Conservation (phyloP, 2,888 invertebrate species). For the Coecobrya sp. region DNA sequence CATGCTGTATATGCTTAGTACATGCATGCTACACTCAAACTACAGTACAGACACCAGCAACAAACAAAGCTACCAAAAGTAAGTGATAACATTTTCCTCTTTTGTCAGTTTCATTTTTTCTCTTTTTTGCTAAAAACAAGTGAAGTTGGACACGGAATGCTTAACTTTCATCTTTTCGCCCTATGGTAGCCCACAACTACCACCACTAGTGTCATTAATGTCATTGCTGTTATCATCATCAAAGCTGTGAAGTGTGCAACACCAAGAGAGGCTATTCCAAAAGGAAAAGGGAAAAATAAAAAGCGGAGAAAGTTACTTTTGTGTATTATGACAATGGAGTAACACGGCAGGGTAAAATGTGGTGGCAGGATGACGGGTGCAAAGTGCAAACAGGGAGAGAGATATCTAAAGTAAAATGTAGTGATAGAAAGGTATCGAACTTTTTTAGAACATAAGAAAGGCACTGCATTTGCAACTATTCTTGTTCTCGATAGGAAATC, state of each 20-base stretch:
- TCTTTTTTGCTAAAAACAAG: conserved; percentile 19
- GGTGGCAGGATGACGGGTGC: background rate
- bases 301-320: conserved; percentile 20
- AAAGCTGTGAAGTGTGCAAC: conserved; percentile 70
- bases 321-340: background rate
- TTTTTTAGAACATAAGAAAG: conserved; percentile 40
- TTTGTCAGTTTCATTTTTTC: conserved; percentile 54
- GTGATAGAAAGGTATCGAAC: conserved; percentile 43
- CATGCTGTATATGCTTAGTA: background rate
- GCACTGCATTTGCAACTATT: background rate
- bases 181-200: background rate
- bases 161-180: conserved; percentile 37
- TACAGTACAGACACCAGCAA: conserved; percentile 12
- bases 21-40: background rate
- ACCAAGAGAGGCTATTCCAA: background rate
- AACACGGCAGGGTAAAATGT: background rate
- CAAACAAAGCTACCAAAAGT: conserved; percentile 56
- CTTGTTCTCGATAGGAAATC: background rate
- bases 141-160: background rate
- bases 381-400: background rate
- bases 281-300: conserved; percentile 11
- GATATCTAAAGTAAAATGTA: conserved; percentile 43
- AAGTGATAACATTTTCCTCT: conserved; percentile 74
- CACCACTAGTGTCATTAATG: conserved; percentile 66
- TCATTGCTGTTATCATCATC: conserved; percentile 73